Percentiles rank a stretch among this genome's conserved stretches.
Evolutionary conservation across 2,888 invertebrate species (phyloP).

Genomic region (Limnephilus rhombicus): DNA sequence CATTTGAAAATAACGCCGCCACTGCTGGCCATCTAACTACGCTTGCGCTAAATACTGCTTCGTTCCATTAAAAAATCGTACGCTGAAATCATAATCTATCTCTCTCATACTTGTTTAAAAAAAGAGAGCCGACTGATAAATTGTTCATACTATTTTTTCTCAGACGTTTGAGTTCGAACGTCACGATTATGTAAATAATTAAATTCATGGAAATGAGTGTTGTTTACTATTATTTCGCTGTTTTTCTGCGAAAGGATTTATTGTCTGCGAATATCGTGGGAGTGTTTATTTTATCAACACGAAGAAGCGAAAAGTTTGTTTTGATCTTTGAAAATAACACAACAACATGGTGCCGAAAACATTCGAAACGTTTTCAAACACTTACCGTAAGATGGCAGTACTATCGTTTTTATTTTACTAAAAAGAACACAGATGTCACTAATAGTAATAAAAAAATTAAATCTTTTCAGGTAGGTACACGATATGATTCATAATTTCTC

Average conservation of each 20-base stretch:
- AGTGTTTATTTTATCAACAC: background rate
- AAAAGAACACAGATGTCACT: background rate
- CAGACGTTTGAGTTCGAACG: background rate
- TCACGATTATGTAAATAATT: conserved; percentile 28
- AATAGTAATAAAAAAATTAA: background rate
- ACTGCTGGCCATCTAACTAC: conserved; percentile 71
- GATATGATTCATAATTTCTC: background rate
- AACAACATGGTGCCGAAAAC: background rate
- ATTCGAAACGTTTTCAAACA: background rate
- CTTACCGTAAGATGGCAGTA: background rate
- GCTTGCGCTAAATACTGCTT: conserved; percentile 74
- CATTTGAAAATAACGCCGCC: conserved; percentile 58
- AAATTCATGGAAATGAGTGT: background rate
- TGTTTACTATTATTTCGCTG: background rate
- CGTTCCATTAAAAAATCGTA: background rate
- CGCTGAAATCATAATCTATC: background rate
- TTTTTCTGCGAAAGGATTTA: background rate
- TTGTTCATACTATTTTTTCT: background rate
- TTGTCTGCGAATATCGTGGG: background rate
- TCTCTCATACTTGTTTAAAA: background rate
- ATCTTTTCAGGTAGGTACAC: background rate
- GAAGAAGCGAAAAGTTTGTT: background rate
- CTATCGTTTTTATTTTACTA: background rate
- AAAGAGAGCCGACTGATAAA: background rate
- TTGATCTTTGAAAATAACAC: background rate